Percentiles rank a stretch among this genome's conserved stretches.
Conservation (phyloP, 1,140 invertebrate species). For the Pantala flavescens region DNA sequence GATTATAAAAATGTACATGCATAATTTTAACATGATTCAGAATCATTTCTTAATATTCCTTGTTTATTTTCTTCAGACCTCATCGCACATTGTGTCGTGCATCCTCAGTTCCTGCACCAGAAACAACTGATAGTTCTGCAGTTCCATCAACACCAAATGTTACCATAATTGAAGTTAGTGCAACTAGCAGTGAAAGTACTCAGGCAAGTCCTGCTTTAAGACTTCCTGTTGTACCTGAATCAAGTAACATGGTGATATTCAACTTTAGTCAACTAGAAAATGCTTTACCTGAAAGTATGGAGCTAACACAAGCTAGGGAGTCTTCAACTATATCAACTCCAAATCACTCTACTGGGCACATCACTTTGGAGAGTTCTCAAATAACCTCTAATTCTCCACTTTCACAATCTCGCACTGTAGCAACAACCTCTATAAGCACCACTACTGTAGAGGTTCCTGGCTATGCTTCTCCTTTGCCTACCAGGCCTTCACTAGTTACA, state of each 20-base stretch:
- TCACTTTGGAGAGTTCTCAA: neutral
- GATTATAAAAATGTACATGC: too few relatives aligned
- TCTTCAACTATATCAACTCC: neutral
- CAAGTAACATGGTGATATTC: neutral
- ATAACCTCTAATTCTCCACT: neutral
- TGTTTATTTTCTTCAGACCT: neutral
- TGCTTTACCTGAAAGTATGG: neutral
- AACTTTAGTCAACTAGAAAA: neutral
- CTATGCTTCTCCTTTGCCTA: neutral
- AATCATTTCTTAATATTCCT: too few relatives aligned
- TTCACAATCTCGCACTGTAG: neutral
- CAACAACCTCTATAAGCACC: too few relatives aligned
- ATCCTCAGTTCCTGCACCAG: neutral
- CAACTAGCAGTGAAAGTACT: neutral
- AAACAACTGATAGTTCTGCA: neutral
- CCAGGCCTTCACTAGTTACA: too few relatives aligned
- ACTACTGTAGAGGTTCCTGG: neutral
- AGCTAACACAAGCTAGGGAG: neutral
- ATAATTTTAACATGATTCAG: too few relatives aligned
- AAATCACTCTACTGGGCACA: neutral
- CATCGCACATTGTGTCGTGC: neutral
- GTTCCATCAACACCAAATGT: conserved; percentile 22
- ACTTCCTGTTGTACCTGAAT: neutral
- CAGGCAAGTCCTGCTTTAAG: neutral
- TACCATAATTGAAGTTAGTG: conserved; percentile 27